phyloP scores from a whole-genome alignment of 2,113 vertebrate species.

The Daphoenositta chrysoptera region DNA sequence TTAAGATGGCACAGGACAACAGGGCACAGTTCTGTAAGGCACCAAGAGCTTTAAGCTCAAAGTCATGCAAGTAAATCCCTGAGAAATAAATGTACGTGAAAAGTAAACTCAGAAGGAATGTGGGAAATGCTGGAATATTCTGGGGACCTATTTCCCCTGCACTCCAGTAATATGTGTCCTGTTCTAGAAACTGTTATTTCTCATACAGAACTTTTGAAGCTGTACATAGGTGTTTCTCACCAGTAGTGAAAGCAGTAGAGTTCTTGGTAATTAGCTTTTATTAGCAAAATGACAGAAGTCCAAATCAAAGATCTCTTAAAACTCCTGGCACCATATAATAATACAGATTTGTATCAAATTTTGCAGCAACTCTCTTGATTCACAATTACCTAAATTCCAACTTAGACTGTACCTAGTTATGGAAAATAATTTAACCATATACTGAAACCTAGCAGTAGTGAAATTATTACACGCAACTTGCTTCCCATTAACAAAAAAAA shows the following conservation, averaged over 20 bases:
- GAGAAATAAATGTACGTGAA: background rate
- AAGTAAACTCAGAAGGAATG: background rate
- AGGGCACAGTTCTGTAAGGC: background rate
- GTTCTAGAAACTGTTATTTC: background rate
- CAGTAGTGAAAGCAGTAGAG: background rate
- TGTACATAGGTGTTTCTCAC: accelerated
- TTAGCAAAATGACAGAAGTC: background rate
- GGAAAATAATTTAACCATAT: background rate
- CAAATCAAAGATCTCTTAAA: background rate
- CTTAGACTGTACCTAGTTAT: background rate
- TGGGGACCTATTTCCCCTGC: background rate
- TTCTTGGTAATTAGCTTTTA: background rate
- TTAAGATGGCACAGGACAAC: background rate
- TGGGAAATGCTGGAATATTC: background rate
- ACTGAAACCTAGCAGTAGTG: background rate
- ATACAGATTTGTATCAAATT: background rate
- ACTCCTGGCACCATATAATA: background rate
- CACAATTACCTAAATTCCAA: background rate
- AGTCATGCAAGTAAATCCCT: background rate
- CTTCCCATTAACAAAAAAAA: background rate
- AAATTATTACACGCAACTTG: background rate
- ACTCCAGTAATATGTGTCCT: background rate
- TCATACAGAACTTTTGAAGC: background rate
- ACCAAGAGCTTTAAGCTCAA: background rate
- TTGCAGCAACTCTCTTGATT: background rate